Base-by-base conservation (phyloP, 2,797 vertebrate species). In the Danio jaintianensis region DNA sequence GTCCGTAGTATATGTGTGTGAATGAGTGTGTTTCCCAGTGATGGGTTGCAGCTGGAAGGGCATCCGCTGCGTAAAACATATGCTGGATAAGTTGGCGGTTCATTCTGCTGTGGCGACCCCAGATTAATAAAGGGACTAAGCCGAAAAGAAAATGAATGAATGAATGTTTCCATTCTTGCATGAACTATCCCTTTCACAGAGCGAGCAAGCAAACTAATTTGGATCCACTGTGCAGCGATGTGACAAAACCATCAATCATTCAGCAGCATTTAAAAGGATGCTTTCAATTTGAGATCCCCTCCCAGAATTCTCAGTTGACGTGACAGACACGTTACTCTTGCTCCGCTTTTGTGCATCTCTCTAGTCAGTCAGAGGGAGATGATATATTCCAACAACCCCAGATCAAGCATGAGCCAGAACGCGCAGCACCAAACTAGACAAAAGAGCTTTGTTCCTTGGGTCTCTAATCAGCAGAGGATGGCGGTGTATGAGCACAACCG, bases 221-320 rank as follows among this genome's bases (percentile, higher is more conserved):
- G 12, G 45, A 70, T 61, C 67, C 66, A 22, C 47, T 42, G 55
- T n/a, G 36, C 50, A 61, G 18, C 43, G 13, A 68, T 9, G 40
- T 56, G 22, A 63, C 73, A 75, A 79, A 62, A 63, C 67, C 58
- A 72, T 72, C 56, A 79, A 52, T 63, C 36, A 71, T n/a, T 20
- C 8, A 4, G 7, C 52, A 63, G 47, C 36, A 61, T 61, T 69
- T 62, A 52, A 47, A 16, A 48, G 56, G 59, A 79, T 52, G 20
- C 56, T 18, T 79, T 71, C 47, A 63, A 50, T 79, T 72, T 72
- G 56, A 42, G 45, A 71, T 62, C 43, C 58, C 47, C 36, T 71
- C 77, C 56, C 47, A 59, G 47, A 71, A 71, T 36, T 53, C 47
- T 71, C 77, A 63, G 36, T 53, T 42, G 64, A 59, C 8, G 56